These are phyloP conservation scores for Discoglossus pictus DNA, from an alignment of 2,797 vertebrate genomes.

Conservation along the genomic window DNA sequence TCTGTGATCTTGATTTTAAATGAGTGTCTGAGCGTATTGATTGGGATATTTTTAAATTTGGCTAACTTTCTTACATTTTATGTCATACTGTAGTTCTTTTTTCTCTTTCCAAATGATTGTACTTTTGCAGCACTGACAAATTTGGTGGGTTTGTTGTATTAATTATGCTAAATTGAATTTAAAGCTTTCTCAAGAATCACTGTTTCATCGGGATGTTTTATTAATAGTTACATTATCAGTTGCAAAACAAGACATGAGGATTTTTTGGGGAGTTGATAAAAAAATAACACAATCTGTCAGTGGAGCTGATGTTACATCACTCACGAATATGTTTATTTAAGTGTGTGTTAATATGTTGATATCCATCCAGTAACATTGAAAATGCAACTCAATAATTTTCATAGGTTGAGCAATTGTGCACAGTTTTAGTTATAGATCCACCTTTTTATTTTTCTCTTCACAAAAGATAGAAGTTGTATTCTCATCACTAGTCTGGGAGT, in stretches of 20 bases:
- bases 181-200: constrained; percentile 2
- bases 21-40: constrained; percentile 47
- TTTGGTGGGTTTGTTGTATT: not conserved
- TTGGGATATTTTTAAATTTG: constrained; percentile 58
- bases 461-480: too few species aligned
- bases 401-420: constrained; percentile 45
- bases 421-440: too few species aligned
- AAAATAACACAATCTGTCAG: not conserved
- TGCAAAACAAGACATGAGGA: too few species aligned
- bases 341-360: constrained; percentile 16
- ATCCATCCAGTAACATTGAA: constrained; percentile 44
- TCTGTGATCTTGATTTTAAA: constrained; percentile 62
- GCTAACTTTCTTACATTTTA: constrained; percentile 54
- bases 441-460: too few species aligned
- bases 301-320: constrained; percentile 54
- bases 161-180: constrained; percentile 17
- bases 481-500: too few species aligned
- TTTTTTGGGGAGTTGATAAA: too few species aligned
- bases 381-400: constrained; percentile 57
- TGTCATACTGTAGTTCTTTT: constrained; percentile 50
- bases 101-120: constrained; percentile 64
- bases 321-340: constrained; percentile 22
- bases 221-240: too few species aligned
- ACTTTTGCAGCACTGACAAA: constrained; percentile 67
- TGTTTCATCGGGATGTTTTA: not conserved